Conservation (phyloP, 2,797 vertebrate species). For the Ctenopoma multispine region DNA sequence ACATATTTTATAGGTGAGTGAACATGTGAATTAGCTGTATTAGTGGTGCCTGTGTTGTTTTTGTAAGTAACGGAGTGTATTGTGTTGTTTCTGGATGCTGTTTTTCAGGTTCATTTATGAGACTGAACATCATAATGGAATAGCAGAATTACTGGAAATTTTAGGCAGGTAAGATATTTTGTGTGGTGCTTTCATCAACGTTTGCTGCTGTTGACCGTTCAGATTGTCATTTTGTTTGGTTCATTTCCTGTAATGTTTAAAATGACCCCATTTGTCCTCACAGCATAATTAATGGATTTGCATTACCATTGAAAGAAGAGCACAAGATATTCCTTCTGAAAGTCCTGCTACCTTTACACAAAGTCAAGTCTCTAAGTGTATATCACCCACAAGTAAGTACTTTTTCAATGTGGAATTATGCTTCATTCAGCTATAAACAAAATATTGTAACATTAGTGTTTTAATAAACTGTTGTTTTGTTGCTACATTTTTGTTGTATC, state of each 20-base stretch:
- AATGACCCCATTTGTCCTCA: conserved; percentile 1
- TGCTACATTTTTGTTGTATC: neutral
- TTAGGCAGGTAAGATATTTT: conserved; percentile 90
- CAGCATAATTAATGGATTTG: conserved; percentile 99
- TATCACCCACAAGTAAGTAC: conserved; percentile 95
- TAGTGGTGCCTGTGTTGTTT: neutral
- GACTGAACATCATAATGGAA: conserved; percentile 99
- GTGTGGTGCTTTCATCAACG: neutral
- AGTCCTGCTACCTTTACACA: conserved; percentile 97
- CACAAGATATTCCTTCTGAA: conserved; percentile 99
- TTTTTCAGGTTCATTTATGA: conserved; percentile 98
- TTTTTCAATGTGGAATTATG: no score
- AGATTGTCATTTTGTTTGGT: neutral
- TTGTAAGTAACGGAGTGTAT: neutral
- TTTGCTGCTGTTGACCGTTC: neutral
- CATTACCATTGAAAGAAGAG: conserved; percentile 99
- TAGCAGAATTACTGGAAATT: conserved; percentile 99
- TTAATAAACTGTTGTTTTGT: neutral
- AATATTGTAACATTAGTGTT: neutral
- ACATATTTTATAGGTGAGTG: conserved; percentile 99
- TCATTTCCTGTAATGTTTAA: neutral
- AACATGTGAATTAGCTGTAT: neutral
- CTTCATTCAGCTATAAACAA: neutral
- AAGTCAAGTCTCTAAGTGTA: conserved; percentile 99
- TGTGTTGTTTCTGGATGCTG: neutral